Evolutionary conservation across 2,888 invertebrate species (phyloP), one percentile per base, ranked within the genome.

Genomic region (Phyllotreta striolata): DNA sequence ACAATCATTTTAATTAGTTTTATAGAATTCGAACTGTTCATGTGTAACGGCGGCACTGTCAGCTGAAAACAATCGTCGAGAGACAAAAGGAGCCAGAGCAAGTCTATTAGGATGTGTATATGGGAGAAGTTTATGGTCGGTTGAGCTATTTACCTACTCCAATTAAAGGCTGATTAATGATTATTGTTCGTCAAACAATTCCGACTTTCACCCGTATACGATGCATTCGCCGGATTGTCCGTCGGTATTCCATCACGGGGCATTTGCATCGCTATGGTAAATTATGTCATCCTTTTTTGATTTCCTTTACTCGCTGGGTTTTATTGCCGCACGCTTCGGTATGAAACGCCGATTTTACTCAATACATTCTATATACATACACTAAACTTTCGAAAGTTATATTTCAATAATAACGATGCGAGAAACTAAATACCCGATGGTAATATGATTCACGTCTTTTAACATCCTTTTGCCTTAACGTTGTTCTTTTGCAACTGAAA

Each of bases 141-240:
- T 73, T 73, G 74, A 77, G 80, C 79, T 77, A 78, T 80, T 80
- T 80, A 79, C 79, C 76, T 78, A 79, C 78, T 81, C 80, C 81
- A 81, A 81, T 81, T 81, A 80, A 78, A 81, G 80, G 72, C 78
- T 80, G 80, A 81, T 80, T 72, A 77, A 81, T 78, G 80, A 78
- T 81, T 80, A 81, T 81, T 80, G 80, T 81, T 77, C 76, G 71
- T 73, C 76, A 77, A 78, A 78, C 78, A 79, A 79, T 79, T 77
- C 77, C 72, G 74, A 79, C 79, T 79, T 79, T 79, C 79, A 78
- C 79, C 77, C 73, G 71, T 74, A 67, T 69, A 70, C 71, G 38
- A 38, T 60, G 43, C 14, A 38, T 37, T 52, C 43, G 55, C 40
- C 55, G 59, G 51, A 24, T 58, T 59, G 41, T 59, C 43, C 52